Evolutionary conservation across 2,888 invertebrate genomes (phyloP).

Genomic region (Seira musarum): DNA sequence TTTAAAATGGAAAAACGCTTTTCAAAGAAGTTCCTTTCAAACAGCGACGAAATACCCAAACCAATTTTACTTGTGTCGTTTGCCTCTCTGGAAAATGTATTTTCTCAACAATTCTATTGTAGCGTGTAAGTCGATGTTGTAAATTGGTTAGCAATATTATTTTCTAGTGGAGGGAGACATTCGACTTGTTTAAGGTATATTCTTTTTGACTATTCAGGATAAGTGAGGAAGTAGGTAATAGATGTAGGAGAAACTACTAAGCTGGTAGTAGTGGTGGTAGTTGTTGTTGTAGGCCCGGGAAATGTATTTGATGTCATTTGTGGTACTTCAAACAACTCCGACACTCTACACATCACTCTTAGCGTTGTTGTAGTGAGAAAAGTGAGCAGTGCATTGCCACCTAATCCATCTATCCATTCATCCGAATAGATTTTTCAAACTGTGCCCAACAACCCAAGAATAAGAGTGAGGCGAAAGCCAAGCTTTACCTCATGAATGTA

Average conservation of each 20-base stretch:
- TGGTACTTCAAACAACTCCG: slow-evolving; percentile 54
- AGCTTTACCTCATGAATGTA: too few relatives aligned
- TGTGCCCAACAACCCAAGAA: not conserved
- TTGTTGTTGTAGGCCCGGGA: slow-evolving; percentile 28
- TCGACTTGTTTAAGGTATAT: too few relatives aligned
- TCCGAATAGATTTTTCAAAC: slow-evolving; percentile 24
- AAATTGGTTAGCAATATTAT: too few relatives aligned
- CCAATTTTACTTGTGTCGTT: not conserved
- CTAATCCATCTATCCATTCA: slow-evolving; percentile 22
- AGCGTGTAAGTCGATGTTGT: too few relatives aligned
- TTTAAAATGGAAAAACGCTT: not conserved
- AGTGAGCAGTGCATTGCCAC: slow-evolving; percentile 5
- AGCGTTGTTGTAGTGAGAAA: not conserved
- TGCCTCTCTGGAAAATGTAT: not conserved
- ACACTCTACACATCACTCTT: slow-evolving; percentile 42
- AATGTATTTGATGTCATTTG: slow-evolving; percentile 52
- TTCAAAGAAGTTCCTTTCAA: not conserved
- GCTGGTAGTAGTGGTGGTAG: slow-evolving; percentile 18
- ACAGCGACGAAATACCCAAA: not conserved
- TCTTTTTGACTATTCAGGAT: too few relatives aligned
- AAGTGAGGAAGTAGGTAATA: too few relatives aligned
- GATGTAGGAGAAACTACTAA: too few relatives aligned
- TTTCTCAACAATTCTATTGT: not conserved
- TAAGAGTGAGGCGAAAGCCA: not conserved
- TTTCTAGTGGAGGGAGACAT: too few relatives aligned